Base-by-base conservation (phyloP, 2,888 invertebrate species). In the Eupithecia abbreviata region DNA sequence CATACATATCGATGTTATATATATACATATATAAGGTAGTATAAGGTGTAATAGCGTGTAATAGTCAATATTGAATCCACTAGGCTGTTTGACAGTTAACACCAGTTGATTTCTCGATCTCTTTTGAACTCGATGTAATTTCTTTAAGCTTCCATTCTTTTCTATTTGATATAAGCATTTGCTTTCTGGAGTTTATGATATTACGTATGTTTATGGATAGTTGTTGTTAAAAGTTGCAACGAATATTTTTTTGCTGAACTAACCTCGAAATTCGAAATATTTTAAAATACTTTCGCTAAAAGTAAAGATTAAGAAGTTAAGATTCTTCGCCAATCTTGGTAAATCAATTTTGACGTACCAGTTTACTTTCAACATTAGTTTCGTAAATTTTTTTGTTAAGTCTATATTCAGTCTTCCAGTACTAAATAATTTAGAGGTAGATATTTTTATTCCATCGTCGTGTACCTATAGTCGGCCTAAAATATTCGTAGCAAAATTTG, bases 1-100 rank as follows among this genome's bases (percentile, higher is more conserved):
- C 92, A 95, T 94, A 95, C 95, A 95, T 95, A 95, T 95, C 95
- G 95, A 92, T 93, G 94, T 94, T 94, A 91, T 91, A 92, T 91
- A 93, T 91, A 93, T 92, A 90, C 81, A 82, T 81, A 74, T 78
- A 73, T 81, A 84, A 88, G 81, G 91, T 92, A 93, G 90, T 86
- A 87, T 88, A 87, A 91, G 90, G 80, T 79, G 72, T 69, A 74
- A 87, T 91, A 91, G 91, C 81, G 77, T 82, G 84, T 94, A 93
- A 92, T 94, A 94, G 94, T 93, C 91, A 94, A 94, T 92, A 93
- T 90, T 87, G 87, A 89, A 89, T 84, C 85, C 84, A 84, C 88
- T 93, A 92, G 91, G 91, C 94, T 95, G 94, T 94, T 86, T 89
- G 86, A 95, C 94, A 94, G 94, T 94, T 87, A 81, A 85, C 82